phyloP scores from a whole-genome alignment of 2,888 invertebrate species.

The Hirtodrosophila confusa region DNA sequence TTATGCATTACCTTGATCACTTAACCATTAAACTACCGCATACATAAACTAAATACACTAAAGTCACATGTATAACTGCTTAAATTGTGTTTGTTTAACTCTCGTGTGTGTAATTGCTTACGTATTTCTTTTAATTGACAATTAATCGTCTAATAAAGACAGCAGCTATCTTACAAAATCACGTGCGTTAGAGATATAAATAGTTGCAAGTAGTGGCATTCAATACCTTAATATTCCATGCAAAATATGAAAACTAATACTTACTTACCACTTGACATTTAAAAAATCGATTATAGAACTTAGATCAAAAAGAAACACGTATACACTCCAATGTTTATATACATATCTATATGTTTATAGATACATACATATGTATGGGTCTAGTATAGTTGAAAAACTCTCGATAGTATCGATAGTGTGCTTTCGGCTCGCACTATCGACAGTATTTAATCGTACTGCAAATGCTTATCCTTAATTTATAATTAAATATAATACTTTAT shows the following conservation, averaged over 20 bases:
- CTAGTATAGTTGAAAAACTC: too few species aligned
- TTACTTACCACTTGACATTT: not conserved
- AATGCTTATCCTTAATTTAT: too few species aligned
- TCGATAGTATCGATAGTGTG: too few species aligned
- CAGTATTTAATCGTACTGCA: too few species aligned
- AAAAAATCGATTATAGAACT: not conserved
- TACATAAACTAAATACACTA: too few species aligned
- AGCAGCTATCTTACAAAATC: conserved; percentile 7
- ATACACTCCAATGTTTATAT: too few species aligned
- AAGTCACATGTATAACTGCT: conserved; percentile 38
- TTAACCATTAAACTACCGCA: not conserved
- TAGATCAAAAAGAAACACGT: too few species aligned
- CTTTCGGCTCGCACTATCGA: too few species aligned
- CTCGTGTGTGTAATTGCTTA: conserved; percentile 49
- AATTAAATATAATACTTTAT: too few species aligned
- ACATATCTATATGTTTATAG: too few species aligned
- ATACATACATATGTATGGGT: too few species aligned
- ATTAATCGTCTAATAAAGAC: not conserved
- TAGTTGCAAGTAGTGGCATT: conserved; percentile 22
- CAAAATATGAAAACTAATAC: conserved; percentile 26
- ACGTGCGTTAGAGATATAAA: conserved; percentile 1
- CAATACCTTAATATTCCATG: not conserved
- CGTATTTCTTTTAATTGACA: conserved; percentile 7
- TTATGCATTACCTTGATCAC: conserved; percentile 31
- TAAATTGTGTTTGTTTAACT: conserved; percentile 73